These are phyloP conservation scores for Azemiops feae DNA, from an alignment of 2,113 vertebrate genomes.

Conservation along the genomic window DNA sequence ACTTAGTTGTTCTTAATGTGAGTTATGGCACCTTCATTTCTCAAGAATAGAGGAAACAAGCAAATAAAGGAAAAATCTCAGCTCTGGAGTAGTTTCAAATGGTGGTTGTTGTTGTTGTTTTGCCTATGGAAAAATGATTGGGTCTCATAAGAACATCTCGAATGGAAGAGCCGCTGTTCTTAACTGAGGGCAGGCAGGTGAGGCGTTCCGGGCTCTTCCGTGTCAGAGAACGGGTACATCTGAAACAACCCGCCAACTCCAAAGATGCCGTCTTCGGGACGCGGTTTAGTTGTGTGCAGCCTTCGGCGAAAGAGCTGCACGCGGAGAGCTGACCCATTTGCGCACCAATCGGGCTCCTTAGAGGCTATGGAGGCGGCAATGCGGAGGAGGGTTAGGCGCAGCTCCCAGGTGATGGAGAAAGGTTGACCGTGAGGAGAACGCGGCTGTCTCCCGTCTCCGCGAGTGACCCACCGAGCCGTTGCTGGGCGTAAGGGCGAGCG, in stretches of 20 bases:
- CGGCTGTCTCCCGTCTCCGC: neutral
- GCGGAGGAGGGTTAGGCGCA: neutral
- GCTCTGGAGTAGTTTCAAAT: neutral
- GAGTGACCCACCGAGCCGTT: neutral
- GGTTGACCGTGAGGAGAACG: conserved; percentile 24
- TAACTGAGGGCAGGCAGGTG: no score
- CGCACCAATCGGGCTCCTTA: neutral
- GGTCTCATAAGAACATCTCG: neutral
- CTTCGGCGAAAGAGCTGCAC: neutral
- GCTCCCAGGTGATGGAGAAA: neutral
- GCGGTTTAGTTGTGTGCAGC: neutral
- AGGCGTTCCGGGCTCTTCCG: neutral
- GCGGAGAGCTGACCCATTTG: neutral
- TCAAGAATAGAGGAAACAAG: neutral
- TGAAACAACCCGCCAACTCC: neutral
- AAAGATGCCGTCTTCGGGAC: neutral
- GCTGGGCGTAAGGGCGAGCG: neutral
- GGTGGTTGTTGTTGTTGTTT: neutral
- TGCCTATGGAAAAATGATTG: neutral
- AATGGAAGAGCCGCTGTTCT: no score
- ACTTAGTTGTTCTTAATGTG: neutral
- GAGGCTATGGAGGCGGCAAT: neutral
- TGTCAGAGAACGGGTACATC: neutral
- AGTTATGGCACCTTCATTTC: neutral
- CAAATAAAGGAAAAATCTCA: neutral